A percentile compares a stretch with the other conserved stretches of the same genome.
phyloP scores from a whole-genome alignment of 2,888 invertebrate species.

The Trachelus tabidus region DNA sequence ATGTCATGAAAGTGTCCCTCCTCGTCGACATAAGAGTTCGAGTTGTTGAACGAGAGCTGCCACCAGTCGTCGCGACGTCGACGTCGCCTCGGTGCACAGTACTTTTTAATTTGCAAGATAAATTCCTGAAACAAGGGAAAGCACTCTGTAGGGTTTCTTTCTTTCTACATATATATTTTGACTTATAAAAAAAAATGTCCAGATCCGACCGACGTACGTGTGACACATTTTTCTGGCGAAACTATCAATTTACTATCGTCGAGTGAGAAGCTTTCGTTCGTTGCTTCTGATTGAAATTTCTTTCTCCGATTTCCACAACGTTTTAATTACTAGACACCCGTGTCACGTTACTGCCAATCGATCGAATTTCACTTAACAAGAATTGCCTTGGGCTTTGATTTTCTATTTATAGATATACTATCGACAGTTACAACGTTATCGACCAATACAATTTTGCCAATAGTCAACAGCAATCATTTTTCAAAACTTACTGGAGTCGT shows the following conservation, averaged over 20 bases:
- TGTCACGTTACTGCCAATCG: background rate
- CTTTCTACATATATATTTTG: background rate
- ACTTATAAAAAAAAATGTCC: background rate
- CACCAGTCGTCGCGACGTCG: slow-evolving; percentile 2
- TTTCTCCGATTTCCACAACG: background rate
- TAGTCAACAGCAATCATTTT: background rate
- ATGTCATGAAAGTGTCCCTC: background rate
- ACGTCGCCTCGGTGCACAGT: background rate
- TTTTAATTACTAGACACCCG: background rate
- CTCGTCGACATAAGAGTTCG: background rate
- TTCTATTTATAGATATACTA: too few relatives aligned
- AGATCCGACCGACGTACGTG: background rate
- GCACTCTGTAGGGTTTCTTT: background rate
- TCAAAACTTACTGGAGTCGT: background rate
- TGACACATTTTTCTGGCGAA: fast-evolving
- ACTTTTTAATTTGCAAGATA: background rate
- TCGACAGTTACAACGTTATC: too few relatives aligned
- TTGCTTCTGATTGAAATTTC: background rate
- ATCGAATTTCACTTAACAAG: background rate
- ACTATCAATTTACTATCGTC: background rate
- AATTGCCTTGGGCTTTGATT: too few relatives aligned
- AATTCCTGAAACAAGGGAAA: slow-evolving; percentile 7
- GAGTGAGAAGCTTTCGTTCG: background rate
- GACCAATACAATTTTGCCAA: background rate
- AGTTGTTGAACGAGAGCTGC: background rate